A percentile compares a stretch with the other conserved stretches of the same genome.
These are phyloP conservation scores for Cyrtodaria siliqua DNA, from an alignment of 2,888 invertebrate species.

Conservation along the genomic window DNA sequence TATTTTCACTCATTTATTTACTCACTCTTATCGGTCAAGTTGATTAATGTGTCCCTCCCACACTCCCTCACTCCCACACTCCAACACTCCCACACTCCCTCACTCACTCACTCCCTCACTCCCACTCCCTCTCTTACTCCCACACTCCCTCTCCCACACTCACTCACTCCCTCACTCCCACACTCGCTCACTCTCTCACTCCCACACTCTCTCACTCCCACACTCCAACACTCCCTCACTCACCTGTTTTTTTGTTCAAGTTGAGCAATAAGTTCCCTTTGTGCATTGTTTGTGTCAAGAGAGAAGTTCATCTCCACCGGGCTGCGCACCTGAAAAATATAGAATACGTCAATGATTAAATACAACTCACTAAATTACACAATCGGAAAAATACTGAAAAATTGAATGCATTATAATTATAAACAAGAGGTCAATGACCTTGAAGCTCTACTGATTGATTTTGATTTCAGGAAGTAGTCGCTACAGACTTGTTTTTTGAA, in stretches of 20 bases:
- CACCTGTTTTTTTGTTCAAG: slow-evolving; percentile 95
- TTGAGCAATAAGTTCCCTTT: slow-evolving; percentile 95
- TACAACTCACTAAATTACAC: no score
- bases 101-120: slow-evolving; percentile 8
- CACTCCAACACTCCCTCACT: slow-evolving; percentile 6
- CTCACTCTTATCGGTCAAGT: no score
- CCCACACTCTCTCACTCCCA: not conserved
- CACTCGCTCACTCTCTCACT: not conserved
- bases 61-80: slow-evolving; percentile 1
- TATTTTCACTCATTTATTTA: no score
- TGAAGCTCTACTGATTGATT: no score
- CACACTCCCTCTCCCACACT: slow-evolving; percentile 1
- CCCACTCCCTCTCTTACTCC: not conserved
- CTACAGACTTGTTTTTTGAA: no score
- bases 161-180: slow-evolving; percentile 6
- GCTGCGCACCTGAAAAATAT: slow-evolving; percentile 87
- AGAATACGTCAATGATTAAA: no score
- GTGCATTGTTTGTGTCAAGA: slow-evolving; percentile 92
- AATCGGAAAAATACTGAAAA: no score
- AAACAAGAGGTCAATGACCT: no score
- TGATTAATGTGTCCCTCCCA: no score
- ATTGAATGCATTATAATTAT: no score
- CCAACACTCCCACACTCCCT: not conserved
- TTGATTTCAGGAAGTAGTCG: no score
- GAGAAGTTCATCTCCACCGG: slow-evolving; percentile 91